Evolutionary conservation across 2,888 invertebrate species (phyloP).

Genomic region (Pristionchus arcanus): DNA sequence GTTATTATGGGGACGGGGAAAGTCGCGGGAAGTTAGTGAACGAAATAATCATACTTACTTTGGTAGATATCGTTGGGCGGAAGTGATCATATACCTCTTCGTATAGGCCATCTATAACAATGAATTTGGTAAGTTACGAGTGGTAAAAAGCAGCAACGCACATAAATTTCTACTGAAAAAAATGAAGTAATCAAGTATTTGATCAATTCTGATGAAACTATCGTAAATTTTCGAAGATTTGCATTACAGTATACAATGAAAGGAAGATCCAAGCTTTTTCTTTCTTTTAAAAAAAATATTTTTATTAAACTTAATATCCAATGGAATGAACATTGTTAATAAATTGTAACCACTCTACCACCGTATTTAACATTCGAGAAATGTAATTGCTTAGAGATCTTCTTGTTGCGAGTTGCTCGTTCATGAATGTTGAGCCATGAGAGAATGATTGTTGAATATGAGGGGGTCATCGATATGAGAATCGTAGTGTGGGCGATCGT

Average conservation of each 20-base stretch:
- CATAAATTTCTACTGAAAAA: not conserved
- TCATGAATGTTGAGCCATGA: slow-evolving; percentile 6
- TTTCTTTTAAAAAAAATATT: too few relatives aligned
- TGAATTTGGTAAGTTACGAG: too few relatives aligned
- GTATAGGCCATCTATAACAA: too few relatives aligned
- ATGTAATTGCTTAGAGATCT: not conserved
- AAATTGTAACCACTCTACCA: not conserved
- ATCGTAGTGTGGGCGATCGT: not conserved
- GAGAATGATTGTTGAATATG: not conserved
- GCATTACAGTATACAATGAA: not conserved
- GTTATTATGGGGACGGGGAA: not conserved
- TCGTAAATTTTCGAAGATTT: not conserved
- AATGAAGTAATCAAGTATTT: not conserved
- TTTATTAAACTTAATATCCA: not conserved
- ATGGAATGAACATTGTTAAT: not conserved
- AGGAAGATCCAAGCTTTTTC: not conserved
- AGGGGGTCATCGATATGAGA: not conserved
- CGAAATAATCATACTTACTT: not conserved
- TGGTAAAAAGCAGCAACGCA: not conserved
- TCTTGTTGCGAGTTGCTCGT: not conserved
- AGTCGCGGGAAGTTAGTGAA: not conserved
- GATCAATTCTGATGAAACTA: not conserved
- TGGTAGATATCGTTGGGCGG: not conserved
- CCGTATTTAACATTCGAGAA: not conserved
- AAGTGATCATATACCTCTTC: not conserved